Base-by-base conservation (phyloP, 1,140 invertebrate genomes). In the Hypothenemus hampei region DNA sequence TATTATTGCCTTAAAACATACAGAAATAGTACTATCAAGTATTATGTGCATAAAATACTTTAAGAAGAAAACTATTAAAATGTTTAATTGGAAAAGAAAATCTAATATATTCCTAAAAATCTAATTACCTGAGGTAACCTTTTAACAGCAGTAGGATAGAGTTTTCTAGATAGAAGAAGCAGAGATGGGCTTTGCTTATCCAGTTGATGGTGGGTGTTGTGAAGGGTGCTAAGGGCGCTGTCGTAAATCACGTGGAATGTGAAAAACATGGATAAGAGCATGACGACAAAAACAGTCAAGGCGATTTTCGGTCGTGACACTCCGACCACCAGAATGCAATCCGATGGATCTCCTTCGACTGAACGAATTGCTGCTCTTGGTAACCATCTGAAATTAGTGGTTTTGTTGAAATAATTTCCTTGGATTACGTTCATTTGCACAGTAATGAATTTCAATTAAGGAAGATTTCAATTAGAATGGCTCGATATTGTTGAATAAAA, bases 1-100 rank as follows among this genome's bases (percentile, higher is more conserved):
- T 62, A 97, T 96, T 58, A 97, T 85, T 7, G 91, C 91, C 78
- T 55, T n/a, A n/a, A n/a, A n/a, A n/a, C n/a, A n/a, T n/a, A n/a
- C n/a, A n/a, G n/a, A n/a, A n/a, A n/a, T n/a, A n/a, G n/a, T n/a
- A n/a, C n/a, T n/a, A n/a, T n/a, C n/a, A n/a, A n/a, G n/a, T n/a
- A n/a, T n/a, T n/a, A n/a, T n/a, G n/a, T n/a, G n/a, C n/a, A n/a
- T n/a, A n/a, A n/a, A n/a, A n/a, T n/a, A n/a, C n/a, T n/a, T n/a
- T n/a, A n/a, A n/a, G n/a, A n/a, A n/a, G n/a, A n/a, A n/a, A n/a
- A n/a, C n/a, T n/a, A n/a, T n/a, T n/a, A n/a, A n/a, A n/a, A n/a
- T n/a, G n/a, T n/a, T n/a, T n/a, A n/a, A n/a, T n/a, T n/a, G n/a
- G n/a, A n/a, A n/a, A n/a, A n/a, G n/a, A n/a, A n/a, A n/a, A n/a